phyloP scores from a whole-genome alignment of 53 echinoderm and acorn worm genomes.

The Crossaster papposus region DNA sequence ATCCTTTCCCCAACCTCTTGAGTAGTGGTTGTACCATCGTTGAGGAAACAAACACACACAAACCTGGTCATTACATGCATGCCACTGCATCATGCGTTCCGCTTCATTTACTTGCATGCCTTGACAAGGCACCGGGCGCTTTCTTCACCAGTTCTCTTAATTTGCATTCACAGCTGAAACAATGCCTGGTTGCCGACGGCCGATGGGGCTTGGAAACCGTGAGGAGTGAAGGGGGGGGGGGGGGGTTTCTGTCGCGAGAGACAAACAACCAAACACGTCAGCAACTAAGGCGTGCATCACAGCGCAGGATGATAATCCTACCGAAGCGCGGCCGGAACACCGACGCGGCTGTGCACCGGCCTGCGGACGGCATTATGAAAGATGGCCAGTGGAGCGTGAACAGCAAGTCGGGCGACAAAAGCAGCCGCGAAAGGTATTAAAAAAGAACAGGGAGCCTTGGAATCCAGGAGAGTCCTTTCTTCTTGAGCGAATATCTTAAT shows the following conservation, averaged over 20 bases:
- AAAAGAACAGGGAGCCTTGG: constrained; percentile 54
- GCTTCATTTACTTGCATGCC: constrained; percentile 53
- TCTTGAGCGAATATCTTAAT: constrained; percentile 47
- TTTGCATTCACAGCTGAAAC: constrained; percentile 73
- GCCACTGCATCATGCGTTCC: constrained; percentile 49
- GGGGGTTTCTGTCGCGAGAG: constrained; percentile 4
- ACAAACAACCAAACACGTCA: constrained; percentile 46
- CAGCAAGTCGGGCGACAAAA: constrained; percentile 61
- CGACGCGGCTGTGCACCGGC: background rate
- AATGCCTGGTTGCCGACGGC: constrained; percentile 65
- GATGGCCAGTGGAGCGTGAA: constrained; percentile 33
- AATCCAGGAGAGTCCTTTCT: constrained; percentile 51
- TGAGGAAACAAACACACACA: constrained; percentile 19
- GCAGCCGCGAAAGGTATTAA: constrained; percentile 64
- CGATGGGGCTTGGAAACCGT: background rate
- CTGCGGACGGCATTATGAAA: constrained; percentile 52
- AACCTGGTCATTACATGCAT: constrained; percentile 63
- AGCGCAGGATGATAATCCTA: constrained; percentile 22
- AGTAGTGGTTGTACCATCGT: background rate
- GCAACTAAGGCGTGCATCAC: constrained; percentile 28
- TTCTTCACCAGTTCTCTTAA: constrained; percentile 57
- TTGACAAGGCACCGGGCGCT: constrained; percentile 45
- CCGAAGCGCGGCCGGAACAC: constrained; percentile 23
- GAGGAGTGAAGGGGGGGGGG: background rate
- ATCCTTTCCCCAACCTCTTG: background rate